Percentiles rank a stretch among this genome's conserved stretches.
Evolutionary conservation across 1,140 invertebrate species (phyloP).

Genomic region (Drosophila obscura): DNA sequence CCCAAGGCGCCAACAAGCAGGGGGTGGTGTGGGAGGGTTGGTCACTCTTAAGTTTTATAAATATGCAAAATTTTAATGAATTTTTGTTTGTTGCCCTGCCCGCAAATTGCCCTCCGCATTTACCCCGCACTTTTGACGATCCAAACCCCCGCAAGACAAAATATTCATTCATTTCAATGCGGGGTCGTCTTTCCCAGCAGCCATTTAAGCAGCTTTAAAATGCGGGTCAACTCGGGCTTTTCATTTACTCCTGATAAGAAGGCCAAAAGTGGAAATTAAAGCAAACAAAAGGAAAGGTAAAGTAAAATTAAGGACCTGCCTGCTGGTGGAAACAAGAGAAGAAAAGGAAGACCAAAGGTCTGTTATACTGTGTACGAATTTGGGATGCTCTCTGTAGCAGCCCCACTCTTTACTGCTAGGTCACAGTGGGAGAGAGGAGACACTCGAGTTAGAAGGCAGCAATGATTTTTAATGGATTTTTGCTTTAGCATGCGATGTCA

Average conservation of each 20-base stretch:
- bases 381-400: slow-evolving; percentile 3
- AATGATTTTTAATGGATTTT: too few species aligned
- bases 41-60: slow-evolving; percentile 79
- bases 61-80: slow-evolving; percentile 82
- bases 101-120: slow-evolving; percentile 23
- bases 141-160: slow-evolving; percentile 11
- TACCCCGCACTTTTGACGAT: background rate
- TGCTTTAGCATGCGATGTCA: too few species aligned
- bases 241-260: slow-evolving; percentile 45
- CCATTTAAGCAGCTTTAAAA: slow-evolving; percentile 74
- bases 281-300: slow-evolving; percentile 57
- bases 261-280: slow-evolving; percentile 53
- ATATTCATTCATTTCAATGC: slow-evolving; percentile 40
- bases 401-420: background rate
- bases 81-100: slow-evolving; percentile 64
- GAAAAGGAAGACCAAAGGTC: too few species aligned
- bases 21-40: slow-evolving; percentile 7
- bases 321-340: slow-evolving; percentile 15
- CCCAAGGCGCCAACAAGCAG: slow-evolving; percentile 46
- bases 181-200: slow-evolving; percentile 18
- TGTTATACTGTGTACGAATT: background rate
- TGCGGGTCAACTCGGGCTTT: slow-evolving; percentile 65
- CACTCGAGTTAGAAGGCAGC: background rate
- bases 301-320: slow-evolving; percentile 19
- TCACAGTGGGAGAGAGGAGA: too few species aligned